phyloP scores from a whole-genome alignment of 2,113 vertebrate species.

The Boleophthalmus pectinirostris region DNA sequence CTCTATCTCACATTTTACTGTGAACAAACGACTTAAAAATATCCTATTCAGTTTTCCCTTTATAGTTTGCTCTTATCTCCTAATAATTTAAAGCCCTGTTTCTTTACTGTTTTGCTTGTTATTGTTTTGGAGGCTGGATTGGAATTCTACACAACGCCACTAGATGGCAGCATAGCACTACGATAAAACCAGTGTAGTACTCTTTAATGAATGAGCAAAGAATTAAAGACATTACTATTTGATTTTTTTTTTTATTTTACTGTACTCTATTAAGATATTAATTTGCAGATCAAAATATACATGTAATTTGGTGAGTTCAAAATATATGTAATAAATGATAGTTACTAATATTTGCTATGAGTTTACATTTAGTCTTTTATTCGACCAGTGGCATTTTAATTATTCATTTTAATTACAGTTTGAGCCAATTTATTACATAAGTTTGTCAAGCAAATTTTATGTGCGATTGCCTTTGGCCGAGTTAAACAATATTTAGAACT shows the following conservation, averaged over 20 bases:
- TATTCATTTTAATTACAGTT: not conserved
- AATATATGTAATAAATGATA: not conserved
- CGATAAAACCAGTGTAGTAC: not conserved
- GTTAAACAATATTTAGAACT: not conserved
- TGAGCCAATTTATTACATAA: not conserved
- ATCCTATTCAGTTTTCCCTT: not conserved
- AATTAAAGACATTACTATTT: not conserved
- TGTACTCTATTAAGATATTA: not conserved
- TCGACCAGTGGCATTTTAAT: not conserved
- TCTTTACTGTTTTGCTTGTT: not conserved
- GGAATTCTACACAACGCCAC: conserved; percentile 20
- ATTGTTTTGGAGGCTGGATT: not conserved
- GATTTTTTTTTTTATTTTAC: not conserved
- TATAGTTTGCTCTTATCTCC: not conserved
- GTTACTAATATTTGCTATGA: not conserved
- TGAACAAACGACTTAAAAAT: not conserved
- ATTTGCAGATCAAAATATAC: not conserved
- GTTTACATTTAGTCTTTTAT: not conserved
- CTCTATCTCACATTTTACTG: not conserved
- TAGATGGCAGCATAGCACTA: conserved; percentile 61
- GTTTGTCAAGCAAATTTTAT: not conserved
- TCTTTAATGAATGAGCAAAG: not conserved
- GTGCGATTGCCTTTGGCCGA: not conserved
- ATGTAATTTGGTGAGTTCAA: not conserved
- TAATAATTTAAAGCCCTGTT: conserved; percentile 1